phyloP scores from a whole-genome alignment of 1,140 invertebrate genomes.

The Drosophila ogumai region DNA sequence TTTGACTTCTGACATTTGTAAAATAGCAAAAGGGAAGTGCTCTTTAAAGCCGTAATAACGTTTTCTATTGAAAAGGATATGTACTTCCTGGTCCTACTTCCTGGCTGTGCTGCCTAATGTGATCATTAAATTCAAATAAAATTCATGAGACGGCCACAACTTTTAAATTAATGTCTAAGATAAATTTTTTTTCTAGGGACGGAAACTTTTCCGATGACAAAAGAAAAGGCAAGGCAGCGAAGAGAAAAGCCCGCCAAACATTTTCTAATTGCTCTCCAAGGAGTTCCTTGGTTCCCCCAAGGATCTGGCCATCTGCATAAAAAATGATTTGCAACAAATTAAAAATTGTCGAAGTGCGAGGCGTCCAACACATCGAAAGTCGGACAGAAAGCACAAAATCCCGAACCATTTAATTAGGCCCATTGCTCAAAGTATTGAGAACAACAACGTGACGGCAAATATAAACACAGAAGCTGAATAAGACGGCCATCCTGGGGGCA shows the following conservation, averaged over 20 bases:
- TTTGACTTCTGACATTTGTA: constrained; percentile 29
- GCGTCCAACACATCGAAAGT: constrained; percentile 39
- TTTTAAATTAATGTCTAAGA: constrained; percentile 65
- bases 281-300: constrained; percentile 36
- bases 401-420: constrained; percentile 66
- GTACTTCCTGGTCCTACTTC: constrained; percentile 9
- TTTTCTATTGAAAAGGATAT: constrained; percentile 14
- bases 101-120: constrained; percentile 16
- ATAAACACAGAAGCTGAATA: constrained; percentile 5
- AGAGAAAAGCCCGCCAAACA: constrained; percentile 36
- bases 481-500: constrained; percentile 11
- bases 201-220: constrained; percentile 22
- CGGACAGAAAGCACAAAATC: constrained; percentile 50
- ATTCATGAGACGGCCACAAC: constrained; percentile 50
- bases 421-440: constrained; percentile 51
- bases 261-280: constrained; percentile 68
- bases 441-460: constrained; percentile 14
- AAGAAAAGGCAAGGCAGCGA: neutral
- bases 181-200: constrained; percentile 55
- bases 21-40: neutral
- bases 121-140: constrained; percentile 59
- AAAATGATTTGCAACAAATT: constrained; percentile 68
- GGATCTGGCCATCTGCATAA: constrained; percentile 40
- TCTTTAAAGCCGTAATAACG: neutral
- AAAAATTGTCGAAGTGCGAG: constrained; percentile 53